Conservation (phyloP, 2,113 vertebrate species). For the Crocuta crocuta region DNA sequence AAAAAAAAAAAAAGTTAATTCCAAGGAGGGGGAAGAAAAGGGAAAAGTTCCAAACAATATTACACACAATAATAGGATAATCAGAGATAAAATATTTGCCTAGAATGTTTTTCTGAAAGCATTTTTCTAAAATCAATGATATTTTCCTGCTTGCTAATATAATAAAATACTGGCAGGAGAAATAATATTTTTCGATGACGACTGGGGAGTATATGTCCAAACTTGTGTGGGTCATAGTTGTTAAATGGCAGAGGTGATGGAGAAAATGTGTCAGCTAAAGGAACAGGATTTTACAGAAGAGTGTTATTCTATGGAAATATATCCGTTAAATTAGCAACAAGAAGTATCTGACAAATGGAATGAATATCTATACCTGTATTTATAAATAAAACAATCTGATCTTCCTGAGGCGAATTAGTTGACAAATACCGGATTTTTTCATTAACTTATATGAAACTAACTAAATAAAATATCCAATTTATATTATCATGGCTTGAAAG, state of each 20-base stretch:
- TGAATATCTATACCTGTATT: background rate
- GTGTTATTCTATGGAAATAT: background rate
- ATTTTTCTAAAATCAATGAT: background rate
- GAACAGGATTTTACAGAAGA: background rate
- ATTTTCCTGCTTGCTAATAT: conserved; percentile 14
- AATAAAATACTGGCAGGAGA: conserved; percentile 38
- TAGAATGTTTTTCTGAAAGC: background rate
- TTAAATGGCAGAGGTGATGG: background rate
- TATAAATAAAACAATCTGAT: background rate
- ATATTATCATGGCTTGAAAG: background rate
- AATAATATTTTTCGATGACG: background rate
- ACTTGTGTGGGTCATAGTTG: background rate
- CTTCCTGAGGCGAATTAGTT: conserved; percentile 1
- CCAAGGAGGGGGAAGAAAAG: background rate
- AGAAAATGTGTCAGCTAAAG: background rate
- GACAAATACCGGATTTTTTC: background rate
- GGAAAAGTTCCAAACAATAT: background rate
- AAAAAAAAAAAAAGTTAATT: background rate
- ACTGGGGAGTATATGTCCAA: background rate
- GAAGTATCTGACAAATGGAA: conserved; percentile 42
- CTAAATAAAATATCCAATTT: conserved; percentile 44
- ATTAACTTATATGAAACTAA: background rate
- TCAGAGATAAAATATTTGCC: conserved; percentile 47
- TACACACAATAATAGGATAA: background rate
- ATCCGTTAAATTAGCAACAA: background rate